phyloP scores from a whole-genome alignment of 2,797 vertebrate species.

The Poeciliopsis turneri region DNA sequence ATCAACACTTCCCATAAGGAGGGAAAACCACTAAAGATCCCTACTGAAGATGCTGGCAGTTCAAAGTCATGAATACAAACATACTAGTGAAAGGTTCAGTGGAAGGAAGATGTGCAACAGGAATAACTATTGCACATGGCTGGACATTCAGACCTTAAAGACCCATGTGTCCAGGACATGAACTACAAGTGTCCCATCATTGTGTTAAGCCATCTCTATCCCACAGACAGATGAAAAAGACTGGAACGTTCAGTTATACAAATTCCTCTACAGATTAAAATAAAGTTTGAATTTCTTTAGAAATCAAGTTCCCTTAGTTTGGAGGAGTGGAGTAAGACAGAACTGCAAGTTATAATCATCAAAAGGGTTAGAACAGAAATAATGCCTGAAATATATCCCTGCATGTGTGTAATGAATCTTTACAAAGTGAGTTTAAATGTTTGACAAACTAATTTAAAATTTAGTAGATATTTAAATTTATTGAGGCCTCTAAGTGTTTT shows the following conservation, averaged over 20 bases:
- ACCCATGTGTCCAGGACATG: background rate
- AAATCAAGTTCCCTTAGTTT: background rate
- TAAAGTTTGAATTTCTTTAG: background rate
- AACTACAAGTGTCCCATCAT: background rate
- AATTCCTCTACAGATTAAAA: background rate
- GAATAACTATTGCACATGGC: background rate
- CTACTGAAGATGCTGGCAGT: background rate
- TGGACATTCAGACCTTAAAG: background rate
- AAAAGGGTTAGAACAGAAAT: background rate
- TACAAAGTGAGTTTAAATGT: background rate
- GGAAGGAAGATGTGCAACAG: background rate
- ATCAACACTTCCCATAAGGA: background rate
- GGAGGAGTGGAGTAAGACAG: background rate
- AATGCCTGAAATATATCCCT: background rate
- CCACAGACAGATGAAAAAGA: background rate
- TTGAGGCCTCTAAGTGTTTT: background rate
- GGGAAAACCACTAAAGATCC: background rate
- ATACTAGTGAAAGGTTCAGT: too few relatives aligned
- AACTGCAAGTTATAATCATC: background rate
- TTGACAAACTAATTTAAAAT: background rate
- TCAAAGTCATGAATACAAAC: background rate
- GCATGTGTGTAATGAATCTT: background rate
- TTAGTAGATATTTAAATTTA: background rate
- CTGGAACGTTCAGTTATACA: background rate
- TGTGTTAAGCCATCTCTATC: background rate